Conservation (phyloP, 2,113 vertebrate genomes). For the Gyps fulvus region DNA sequence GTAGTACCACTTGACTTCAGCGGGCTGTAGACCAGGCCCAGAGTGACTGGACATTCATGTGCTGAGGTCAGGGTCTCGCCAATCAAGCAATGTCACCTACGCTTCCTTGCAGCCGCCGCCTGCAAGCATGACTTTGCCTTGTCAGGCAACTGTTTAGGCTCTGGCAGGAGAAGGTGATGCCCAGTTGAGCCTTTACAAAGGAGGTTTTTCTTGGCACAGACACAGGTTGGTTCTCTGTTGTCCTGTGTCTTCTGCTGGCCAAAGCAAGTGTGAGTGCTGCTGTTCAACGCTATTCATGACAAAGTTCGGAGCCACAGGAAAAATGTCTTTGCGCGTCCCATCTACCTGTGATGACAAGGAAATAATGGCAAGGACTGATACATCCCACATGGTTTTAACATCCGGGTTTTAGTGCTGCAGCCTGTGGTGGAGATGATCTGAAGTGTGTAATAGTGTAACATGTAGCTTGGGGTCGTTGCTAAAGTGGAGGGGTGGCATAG, state of each 20-base stretch:
- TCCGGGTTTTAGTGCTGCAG: not conserved
- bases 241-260: not conserved
- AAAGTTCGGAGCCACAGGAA: not conserved
- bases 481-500: not conserved
- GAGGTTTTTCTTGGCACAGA: not conserved
- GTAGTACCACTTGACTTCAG: not conserved
- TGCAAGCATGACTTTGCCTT: not conserved
- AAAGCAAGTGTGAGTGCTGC: not conserved
- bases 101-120: not conserved
- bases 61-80: rapidly evolving
- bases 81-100: rapidly evolving
- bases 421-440: not conserved
- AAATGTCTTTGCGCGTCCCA: not conserved
- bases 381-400: not conserved
- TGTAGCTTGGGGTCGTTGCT: not conserved
- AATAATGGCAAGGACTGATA: not conserved
- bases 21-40: not conserved
- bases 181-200: not conserved
- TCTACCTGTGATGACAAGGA: not conserved
- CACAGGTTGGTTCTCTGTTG: not conserved
- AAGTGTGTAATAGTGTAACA: not conserved
- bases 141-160: not conserved
- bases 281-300: not conserved
- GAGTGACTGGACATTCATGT: not conserved
- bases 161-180: not conserved